Base-by-base conservation (phyloP, 2,113 vertebrate genomes). In the Dissostichus mawsoni region DNA sequence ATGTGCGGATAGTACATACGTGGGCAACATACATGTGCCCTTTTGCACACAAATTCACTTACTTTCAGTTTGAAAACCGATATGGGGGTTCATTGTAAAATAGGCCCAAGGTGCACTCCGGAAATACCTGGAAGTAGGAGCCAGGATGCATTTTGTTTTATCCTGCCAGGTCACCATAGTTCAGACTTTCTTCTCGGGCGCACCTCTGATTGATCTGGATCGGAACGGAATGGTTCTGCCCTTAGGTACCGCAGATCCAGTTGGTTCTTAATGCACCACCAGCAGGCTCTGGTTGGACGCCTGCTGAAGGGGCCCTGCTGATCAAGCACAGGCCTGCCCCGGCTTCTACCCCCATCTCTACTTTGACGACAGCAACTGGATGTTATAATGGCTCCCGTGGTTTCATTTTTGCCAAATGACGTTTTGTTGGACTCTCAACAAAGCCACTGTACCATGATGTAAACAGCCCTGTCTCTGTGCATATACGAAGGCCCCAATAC, bases 21-120 rank as follows among this genome's bases (percentile, higher is more conserved):
- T 29, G 25, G 68, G 62, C 76, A 57, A 79, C 78, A 69, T n/a
- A 65, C 65, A 67, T 29, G 69, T 33, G 80, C 69, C 51, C 72
- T n/a, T 65, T 53, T n/a, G 76, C 67, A 36, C 84, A 50, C 86
- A 89, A 87, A 92, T 90, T 88, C 89, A 83, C 83, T 90, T 90
- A 87, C 58, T 80, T 68, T 85, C 58, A 56, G 73, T 78, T 48
- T 82, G 90, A 90, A 93, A 93, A 68, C 61, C 10, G 90, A 94
- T 93, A 87, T 6, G 82, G 1, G 53, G 81, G 83, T 90, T 89
- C 85, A 80, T 82, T 90, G 81, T 89, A 82, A 93, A 93, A 90
- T 89, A 55, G 89, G 85, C 81, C 84, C 85, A 93, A 88, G 90
- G 87, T 94, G 88, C 81, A 77, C 88, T 92, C 82, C 84, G 93